Percentiles rank a stretch among this genome's conserved stretches.
These are phyloP conservation scores for Agriopis aurantiaria DNA, from an alignment of 2,888 invertebrate genomes.

Conservation along the genomic window DNA sequence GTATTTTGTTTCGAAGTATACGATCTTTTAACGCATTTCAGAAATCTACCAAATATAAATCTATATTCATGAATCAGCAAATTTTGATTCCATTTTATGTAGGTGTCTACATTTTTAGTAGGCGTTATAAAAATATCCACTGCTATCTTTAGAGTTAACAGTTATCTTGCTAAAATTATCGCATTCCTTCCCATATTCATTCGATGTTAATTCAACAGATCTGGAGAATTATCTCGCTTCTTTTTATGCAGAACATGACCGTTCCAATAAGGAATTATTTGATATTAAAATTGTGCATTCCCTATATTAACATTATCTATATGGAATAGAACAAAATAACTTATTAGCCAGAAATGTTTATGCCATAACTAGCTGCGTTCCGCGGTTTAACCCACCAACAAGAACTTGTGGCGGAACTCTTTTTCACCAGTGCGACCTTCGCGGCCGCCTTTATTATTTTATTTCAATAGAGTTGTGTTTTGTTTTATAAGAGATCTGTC, in stretches of 20 bases:
- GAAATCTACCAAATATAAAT: constrained; percentile 39
- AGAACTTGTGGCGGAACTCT: too few relatives aligned
- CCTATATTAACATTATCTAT: background rate
- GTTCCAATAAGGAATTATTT: constrained; percentile 9
- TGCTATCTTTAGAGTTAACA: constrained; percentile 30
- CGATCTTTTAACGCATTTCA: constrained; percentile 4
- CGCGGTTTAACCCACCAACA: too few relatives aligned
- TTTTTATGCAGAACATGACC: constrained; percentile 9
- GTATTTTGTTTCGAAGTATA: too few relatives aligned
- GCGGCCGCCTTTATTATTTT: too few relatives aligned
- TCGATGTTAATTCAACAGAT: constrained; percentile 20
- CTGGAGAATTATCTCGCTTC: constrained; percentile 16
- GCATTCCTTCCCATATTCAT: constrained; percentile 36
- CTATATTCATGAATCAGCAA: constrained; percentile 53
- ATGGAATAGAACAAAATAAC: constrained; percentile 6
- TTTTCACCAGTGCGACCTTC: too few relatives aligned
- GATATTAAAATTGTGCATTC: constrained; percentile 3
- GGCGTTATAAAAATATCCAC: constrained; percentile 43
- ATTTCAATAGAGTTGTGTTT: too few relatives aligned
- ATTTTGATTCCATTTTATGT: constrained; percentile 55
- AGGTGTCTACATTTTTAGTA: constrained; percentile 47
- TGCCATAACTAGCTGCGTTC: background rate
- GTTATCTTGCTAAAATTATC: constrained; percentile 35
- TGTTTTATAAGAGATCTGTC: too few relatives aligned
- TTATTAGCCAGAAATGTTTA: constrained; percentile 8